Evolutionary conservation across 2,113 vertebrate species (phyloP).

Genomic region (Mesoclemmys tuberculata): DNA sequence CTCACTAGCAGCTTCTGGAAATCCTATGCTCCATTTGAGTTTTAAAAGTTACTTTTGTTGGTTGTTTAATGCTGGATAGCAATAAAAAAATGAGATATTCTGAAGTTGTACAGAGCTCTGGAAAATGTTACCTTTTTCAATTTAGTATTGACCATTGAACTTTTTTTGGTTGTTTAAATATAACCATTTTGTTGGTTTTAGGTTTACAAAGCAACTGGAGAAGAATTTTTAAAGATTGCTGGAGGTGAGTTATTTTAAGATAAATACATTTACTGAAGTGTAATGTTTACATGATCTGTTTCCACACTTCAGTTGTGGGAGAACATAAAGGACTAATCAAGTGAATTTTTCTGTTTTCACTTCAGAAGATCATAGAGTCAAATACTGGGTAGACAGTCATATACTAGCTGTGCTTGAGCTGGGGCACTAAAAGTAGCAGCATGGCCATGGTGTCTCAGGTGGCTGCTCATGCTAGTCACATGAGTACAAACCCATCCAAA

Average conservation of each 20-base stretch:
- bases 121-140: not conserved
- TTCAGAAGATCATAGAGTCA: slow-evolving; percentile 2
- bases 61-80: not conserved
- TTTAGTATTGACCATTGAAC: not conserved
- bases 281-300: not conserved
- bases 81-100: not conserved
- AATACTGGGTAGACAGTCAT: not conserved
- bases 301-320: not conserved
- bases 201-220: slow-evolving; percentile 97
- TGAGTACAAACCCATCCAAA: not conserved
- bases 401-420: not conserved
- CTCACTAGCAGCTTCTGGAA: not conserved
- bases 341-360: slow-evolving; percentile 35
- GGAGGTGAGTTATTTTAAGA: slow-evolving; percentile 88
- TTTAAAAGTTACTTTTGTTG: not conserved
- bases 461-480: not conserved
- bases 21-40: not conserved
- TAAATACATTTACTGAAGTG: not conserved
- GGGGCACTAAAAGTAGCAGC: not conserved
- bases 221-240: slow-evolving; percentile 97
- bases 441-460: not conserved
- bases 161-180: not conserved
- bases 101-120: not conserved
- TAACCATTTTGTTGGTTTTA: slow-evolving; percentile 42
- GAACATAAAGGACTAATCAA: slow-evolving; percentile 3